Evolutionary conservation across 2,797 vertebrate genomes (phyloP).

Genomic region (Hozukius guyotensis): DNA sequence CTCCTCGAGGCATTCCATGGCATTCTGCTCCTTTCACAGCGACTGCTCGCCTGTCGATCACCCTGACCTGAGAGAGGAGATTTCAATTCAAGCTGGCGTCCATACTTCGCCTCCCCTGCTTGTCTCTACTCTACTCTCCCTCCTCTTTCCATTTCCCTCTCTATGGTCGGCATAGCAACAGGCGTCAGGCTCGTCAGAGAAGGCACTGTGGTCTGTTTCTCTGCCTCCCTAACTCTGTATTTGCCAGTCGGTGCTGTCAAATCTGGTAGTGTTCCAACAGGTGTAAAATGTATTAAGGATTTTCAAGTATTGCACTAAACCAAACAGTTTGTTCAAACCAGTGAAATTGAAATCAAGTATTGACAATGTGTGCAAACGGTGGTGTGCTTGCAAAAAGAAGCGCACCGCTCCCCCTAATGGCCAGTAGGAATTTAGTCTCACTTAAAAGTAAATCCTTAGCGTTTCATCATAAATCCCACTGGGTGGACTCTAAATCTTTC

Average conservation of each 20-base stretch:
- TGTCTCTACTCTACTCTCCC: conserved; percentile 34
- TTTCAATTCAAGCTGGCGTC: conserved; percentile 62
- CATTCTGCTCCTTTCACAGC: conserved; percentile 64
- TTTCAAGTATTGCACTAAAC: neutral
- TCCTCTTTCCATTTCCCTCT: conserved; percentile 69
- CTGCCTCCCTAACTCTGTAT: conserved; percentile 43
- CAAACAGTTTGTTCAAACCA: neutral
- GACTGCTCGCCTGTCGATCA: conserved; percentile 61
- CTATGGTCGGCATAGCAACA: conserved; percentile 87
- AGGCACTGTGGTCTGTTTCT: conserved; percentile 73
- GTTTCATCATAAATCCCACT: conserved; percentile 8
- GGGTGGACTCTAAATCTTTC: conserved; percentile 21
- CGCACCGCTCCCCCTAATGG: conserved; percentile 46
- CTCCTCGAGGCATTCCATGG: conserved; percentile 62
- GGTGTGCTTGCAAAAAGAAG: neutral
- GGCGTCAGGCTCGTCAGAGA: conserved; percentile 80
- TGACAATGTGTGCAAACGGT: conserved; percentile 26
- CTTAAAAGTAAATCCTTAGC: conserved; percentile 4
- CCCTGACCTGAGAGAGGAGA: conserved; percentile 65
- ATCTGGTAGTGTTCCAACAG: conserved; percentile 33
- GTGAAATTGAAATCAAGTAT: conserved; percentile 11
- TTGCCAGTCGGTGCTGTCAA: conserved; percentile 39
- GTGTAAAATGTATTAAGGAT: conserved; percentile 28
- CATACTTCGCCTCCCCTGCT: conserved; percentile 53
- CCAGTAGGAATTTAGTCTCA: conserved; percentile 11